phyloP scores from a whole-genome alignment of 2,113 vertebrate genomes.

The Pangasianodon gigas region DNA sequence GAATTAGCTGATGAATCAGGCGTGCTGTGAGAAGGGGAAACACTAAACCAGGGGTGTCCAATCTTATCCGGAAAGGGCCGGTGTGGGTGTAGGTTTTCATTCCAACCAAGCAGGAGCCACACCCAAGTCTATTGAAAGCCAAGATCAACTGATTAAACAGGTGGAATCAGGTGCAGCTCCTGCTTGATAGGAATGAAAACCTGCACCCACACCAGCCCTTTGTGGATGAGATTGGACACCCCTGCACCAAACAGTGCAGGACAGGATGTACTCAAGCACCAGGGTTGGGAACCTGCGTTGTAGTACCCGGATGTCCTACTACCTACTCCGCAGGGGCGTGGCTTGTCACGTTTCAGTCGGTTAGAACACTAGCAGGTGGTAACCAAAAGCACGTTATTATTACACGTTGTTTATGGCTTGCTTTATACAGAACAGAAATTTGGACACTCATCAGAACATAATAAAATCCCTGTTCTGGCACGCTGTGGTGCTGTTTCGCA shows the following conservation, averaged over 20 bases:
- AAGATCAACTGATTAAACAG: too few species aligned
- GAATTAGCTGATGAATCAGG: neutral
- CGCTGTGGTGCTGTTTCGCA: neutral
- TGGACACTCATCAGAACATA: too few species aligned
- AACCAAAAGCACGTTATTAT: neutral
- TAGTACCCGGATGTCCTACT: neutral
- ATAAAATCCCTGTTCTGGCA: neutral
- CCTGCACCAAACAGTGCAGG: neutral
- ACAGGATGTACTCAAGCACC: neutral
- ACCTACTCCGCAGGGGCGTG: neutral
- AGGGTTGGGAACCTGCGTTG: neutral
- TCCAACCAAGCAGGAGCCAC: too few species aligned
- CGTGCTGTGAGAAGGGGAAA: neutral
- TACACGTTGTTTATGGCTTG: neutral
- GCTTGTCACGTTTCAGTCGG: neutral
- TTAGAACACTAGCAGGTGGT: neutral
- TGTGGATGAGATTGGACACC: too few species aligned
- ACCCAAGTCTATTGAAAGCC: too few species aligned
- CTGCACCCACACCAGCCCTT: too few species aligned
- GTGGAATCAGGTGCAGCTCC: too few species aligned
- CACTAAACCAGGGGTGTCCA: too few species aligned
- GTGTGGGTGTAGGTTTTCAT: too few species aligned
- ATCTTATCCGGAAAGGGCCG: too few species aligned
- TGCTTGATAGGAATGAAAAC: too few species aligned
- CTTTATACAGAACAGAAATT: neutral